phyloP scores from a whole-genome alignment of 2,888 invertebrate genomes.

The Caenorhabditis sinica region DNA sequence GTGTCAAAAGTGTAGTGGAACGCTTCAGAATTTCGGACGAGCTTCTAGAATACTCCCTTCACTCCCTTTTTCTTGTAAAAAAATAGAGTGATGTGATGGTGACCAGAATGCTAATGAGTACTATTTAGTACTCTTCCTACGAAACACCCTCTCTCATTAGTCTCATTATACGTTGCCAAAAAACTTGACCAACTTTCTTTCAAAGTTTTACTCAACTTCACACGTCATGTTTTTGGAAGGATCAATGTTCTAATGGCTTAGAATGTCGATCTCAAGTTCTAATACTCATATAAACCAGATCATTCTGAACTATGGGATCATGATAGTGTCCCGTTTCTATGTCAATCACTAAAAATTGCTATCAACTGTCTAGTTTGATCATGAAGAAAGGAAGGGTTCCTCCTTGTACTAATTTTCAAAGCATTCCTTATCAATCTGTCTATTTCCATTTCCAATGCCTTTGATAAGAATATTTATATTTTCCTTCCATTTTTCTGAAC shows the following conservation, averaged over 20 bases:
- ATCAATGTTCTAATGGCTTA: neutral
- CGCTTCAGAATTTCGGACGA: slow-evolving; percentile 13
- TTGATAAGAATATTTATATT: slow-evolving; percentile 27
- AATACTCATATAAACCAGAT: no score
- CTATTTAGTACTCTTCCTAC: slow-evolving; percentile 42
- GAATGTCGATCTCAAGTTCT: no score
- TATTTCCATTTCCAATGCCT: slow-evolving; percentile 1
- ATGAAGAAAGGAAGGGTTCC: neutral
- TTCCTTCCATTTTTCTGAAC: neutral
- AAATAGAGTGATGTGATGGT: slow-evolving; percentile 33
- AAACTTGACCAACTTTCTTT: neutral
- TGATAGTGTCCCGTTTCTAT: neutral
- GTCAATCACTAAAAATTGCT: neutral
- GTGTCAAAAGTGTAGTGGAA: slow-evolving; percentile 37
- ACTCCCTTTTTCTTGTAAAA: neutral
- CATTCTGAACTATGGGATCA: no score
- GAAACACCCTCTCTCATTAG: slow-evolving; percentile 25
- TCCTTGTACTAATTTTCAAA: slow-evolving; percentile 7
- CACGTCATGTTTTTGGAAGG: slow-evolving; percentile 12
- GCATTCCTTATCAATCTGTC: slow-evolving; percentile 24
- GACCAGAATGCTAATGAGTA: slow-evolving; percentile 41
- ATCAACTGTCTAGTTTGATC: neutral
- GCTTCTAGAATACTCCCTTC: slow-evolving; percentile 9
- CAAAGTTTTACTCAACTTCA: neutral
- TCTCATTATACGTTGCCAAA: slow-evolving; percentile 21